Base-by-base conservation (phyloP, 2,888 invertebrate species). In the Dicroscelio sp. region DNA sequence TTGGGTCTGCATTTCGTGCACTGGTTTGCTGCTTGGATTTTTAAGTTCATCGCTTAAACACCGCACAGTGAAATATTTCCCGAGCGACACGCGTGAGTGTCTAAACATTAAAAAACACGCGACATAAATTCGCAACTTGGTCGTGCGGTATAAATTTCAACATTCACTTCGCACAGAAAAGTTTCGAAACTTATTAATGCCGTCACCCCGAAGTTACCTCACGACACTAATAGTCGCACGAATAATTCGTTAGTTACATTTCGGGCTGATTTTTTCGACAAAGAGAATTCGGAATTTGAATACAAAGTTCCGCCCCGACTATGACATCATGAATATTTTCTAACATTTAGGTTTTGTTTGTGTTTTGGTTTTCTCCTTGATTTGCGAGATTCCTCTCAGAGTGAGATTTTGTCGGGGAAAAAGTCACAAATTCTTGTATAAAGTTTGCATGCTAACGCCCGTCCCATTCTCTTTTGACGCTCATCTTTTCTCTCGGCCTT, bases 401-500 rank as follows among this genome's bases (percentile, higher is more conserved):
- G 83, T 82, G 78, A 86, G 83, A 90, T 90, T 86, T 83, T 69
- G 86, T 82, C 78, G 67, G 33, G n/a, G 82, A 60, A 90, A 88
- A 90, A 90, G 86, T 86, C 90, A 86, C 90, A 86, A 90, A 90
- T 86, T 86, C 90, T 86, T 83, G 83, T 86, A 90, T 90, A 83
- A 90, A 90, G 90, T 90, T 90, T 90, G 78, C 86, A 86, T 86
- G 82, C 76, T 86, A 76, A 90, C 90, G 80, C 90, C 82, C 63
- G 67, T 63, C 31, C 76, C 82, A 86, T 90, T 86, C 83, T 86
- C 83, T 86, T 76, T 83, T 86, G 86, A 90, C 58, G 78, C 78
- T 82, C 76, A 76, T 88, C 79, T 73, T 80, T 85, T 85, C 23
- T 38, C 63, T 75, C 82, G 60, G n/a, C 78, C 65, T 71, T 90